Percentiles rank a stretch among this genome's conserved stretches.
Conservation (phyloP, 2,888 invertebrate species). For the Leptinotarsa tumamoca region DNA sequence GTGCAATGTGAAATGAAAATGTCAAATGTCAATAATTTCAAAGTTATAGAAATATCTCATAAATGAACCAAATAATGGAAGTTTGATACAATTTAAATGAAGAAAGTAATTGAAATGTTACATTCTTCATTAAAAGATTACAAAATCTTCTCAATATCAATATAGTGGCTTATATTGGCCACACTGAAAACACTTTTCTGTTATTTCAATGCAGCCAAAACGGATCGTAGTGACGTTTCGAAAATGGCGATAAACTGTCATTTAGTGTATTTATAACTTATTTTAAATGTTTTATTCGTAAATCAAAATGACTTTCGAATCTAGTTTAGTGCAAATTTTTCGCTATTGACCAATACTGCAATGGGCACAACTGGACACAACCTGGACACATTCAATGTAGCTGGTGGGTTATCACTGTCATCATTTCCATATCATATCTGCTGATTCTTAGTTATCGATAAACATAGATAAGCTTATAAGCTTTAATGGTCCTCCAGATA, state of each 20-base stretch:
- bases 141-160: no score
- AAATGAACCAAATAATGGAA: no score
- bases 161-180: background rate
- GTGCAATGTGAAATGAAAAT: no score
- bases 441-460: constrained; percentile 19
- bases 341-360: constrained; percentile 34
- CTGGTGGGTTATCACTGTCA: constrained; percentile 53
- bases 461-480: constrained; percentile 17
- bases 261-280: constrained; percentile 21
- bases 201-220: background rate
- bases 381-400: constrained; percentile 61
- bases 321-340: constrained; percentile 25
- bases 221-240: constrained; percentile 30
- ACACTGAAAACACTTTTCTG: background rate
- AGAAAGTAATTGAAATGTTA: no score
- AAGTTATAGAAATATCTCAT: no score
- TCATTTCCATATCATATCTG: background rate
- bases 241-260: constrained; percentile 35
- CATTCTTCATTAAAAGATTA: no score
- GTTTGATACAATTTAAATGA: no score
- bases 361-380: constrained; percentile 63
- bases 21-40: no score
- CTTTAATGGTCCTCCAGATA: background rate
- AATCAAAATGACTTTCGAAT: constrained; percentile 26
- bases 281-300: constrained; percentile 21